Percentiles rank a stretch among this genome's conserved stretches.
Conservation (phyloP, 2,113 vertebrate species). For the Mionectes macconnelli region DNA sequence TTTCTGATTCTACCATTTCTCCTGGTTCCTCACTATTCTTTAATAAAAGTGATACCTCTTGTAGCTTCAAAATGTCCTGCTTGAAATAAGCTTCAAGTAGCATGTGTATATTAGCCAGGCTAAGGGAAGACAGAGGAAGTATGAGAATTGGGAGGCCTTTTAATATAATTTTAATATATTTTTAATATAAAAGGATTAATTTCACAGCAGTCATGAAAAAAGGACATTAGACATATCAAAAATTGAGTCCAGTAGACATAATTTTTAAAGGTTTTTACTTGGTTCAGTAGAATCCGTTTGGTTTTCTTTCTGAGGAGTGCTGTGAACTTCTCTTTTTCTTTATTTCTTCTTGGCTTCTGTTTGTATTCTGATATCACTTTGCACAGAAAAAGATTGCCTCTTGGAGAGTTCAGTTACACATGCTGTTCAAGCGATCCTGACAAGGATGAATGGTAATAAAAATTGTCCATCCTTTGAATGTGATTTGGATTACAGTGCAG, state of each 20-base stretch:
- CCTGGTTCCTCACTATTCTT: background rate
- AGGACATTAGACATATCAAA: background rate
- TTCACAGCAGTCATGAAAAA: background rate
- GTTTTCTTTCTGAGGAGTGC: background rate
- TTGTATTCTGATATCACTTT: background rate
- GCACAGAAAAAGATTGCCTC: background rate
- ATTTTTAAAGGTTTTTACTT: background rate
- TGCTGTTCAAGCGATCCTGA: background rate
- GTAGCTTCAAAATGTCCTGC: background rate
- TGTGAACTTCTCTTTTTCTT: background rate
- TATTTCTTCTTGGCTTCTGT: background rate
- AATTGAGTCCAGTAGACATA: background rate
- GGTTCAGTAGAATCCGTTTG: background rate
- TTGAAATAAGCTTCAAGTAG: background rate
- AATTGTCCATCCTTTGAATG: background rate
- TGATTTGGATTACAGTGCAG: conserved; percentile 35
- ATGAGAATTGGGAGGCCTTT: background rate
- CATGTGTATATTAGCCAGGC: background rate
- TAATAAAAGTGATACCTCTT: background rate
- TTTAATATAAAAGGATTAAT: background rate
- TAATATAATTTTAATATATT: background rate
- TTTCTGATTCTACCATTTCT: background rate
- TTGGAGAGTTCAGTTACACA: background rate
- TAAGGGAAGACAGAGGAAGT: background rate
- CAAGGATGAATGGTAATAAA: conserved; percentile 8